Conservation (phyloP, 2,888 invertebrate species). For the Orchesella flavescens region DNA sequence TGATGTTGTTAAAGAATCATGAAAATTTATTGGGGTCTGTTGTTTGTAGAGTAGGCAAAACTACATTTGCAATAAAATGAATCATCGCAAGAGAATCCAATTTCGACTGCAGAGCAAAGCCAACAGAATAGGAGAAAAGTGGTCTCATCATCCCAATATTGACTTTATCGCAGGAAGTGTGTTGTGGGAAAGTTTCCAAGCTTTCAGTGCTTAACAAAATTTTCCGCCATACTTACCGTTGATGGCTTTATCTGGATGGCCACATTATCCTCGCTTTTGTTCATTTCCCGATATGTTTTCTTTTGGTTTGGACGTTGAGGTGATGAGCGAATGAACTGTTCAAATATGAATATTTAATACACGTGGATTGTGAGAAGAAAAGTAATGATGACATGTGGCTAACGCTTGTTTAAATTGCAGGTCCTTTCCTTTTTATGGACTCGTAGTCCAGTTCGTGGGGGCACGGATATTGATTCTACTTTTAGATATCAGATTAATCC, state of each 20-base stretch:
- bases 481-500: conserved; percentile 36
- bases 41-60: no score
- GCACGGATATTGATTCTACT: conserved; percentile 16
- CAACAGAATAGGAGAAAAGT: not conserved
- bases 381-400: no score
- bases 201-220: not conserved
- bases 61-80: no score
- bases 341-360: not conserved
- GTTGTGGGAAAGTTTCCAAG: conserved; percentile 6
- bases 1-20: no score
- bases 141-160: not conserved
- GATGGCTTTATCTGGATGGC: conserved; percentile 24
- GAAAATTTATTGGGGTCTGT: no score
- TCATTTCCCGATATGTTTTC: conserved; percentile 65
- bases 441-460: not conserved
- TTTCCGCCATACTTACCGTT: not conserved
- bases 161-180: conserved; percentile 6
- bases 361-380: not conserved
- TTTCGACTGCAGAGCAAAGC: not conserved
- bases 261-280: conserved; percentile 34
- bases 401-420: conserved; percentile 1
- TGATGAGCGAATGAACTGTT: conserved; percentile 14
- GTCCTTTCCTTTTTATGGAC: conserved; percentile 45
- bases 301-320: conserved; percentile 68
- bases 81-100: no score